Base-by-base conservation (phyloP, 1,140 invertebrate species). In the Phenacoccus solenopsis region DNA sequence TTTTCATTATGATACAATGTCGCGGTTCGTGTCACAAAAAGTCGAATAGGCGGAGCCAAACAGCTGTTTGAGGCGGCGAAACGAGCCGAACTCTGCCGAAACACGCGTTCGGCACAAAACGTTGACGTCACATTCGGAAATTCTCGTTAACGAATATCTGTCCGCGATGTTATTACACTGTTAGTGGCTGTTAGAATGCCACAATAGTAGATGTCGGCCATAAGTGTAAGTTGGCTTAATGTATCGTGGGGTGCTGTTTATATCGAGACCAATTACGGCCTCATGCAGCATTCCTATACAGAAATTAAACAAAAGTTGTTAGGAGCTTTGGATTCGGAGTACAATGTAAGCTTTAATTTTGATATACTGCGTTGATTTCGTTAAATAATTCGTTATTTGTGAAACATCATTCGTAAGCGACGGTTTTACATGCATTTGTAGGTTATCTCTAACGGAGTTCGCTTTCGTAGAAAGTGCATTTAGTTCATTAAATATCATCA, bases 261-360 rank as follows among this genome's bases (percentile, higher is more conserved):
- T 75, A 76, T 75, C 75, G 76, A 78, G 74, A 78, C 77, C 77
- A 75, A 76, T 75, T 78, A 77, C 75, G 77, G 76, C 78, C 78
- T 79, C 77, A 78, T 84, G 84, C 83, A 83, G 82, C 79, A 81
- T 78, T 81, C 82, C 79, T 81, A 82, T 79, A 76, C 76, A 76
- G 81, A 85, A 78, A 82, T 85, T 78, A 85, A 84, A 80, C 82
- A 84, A 77, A 84, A 82, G 78, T 81, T 85, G 80, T 79, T 84
- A 77, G 81, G 80, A 79, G 82, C 82, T 76, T 79, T 85, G 76
- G 83, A 85, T 81, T 78, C 79, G 75, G 82, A 85, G 75, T 82
- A 85, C 79, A 84, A 85, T 85, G 84, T 85, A 84, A 84, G 83
- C 59, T 25, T 64, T 64, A 24, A 64, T 64, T 64, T 64, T 64